These are phyloP conservation scores for Gymnocephalus cernua DNA, from an alignment of 2,113 vertebrate species.

Conservation along the genomic window DNA sequence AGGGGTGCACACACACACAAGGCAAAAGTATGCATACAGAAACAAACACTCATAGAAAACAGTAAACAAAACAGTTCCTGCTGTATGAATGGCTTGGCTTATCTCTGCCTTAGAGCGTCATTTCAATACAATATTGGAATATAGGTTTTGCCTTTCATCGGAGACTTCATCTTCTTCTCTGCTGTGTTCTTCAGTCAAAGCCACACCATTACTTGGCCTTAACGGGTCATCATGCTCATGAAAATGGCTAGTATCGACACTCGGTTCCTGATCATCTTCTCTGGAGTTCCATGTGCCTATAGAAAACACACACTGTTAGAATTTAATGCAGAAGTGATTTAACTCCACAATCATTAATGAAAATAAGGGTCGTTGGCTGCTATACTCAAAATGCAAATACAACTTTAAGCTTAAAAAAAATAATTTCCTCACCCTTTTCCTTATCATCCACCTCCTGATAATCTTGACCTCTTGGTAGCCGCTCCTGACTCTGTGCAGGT, in stretches of 20 bases:
- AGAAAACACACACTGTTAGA: background rate
- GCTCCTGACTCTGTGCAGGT: conserved; percentile 1
- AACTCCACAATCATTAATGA: background rate
- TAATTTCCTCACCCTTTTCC: conserved; percentile 44
- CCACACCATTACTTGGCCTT: background rate
- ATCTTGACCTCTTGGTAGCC: background rate
- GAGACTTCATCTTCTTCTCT: conserved; percentile 15
- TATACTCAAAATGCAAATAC: background rate
- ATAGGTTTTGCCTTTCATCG: conserved; percentile 70
- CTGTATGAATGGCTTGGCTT: background rate
- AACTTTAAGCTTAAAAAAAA: background rate
- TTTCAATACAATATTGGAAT: background rate
- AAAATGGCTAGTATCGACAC: background rate
- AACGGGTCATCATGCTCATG: conserved; percentile 9
- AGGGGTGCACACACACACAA: background rate
- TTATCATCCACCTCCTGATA: conserved; percentile 2
- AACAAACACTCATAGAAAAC: background rate
- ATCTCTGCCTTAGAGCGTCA: background rate
- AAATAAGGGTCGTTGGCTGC: background rate
- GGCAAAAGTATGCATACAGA: background rate
- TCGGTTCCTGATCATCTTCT: conserved; percentile 40
- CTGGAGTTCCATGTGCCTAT: conserved; percentile 31
- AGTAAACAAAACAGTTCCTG: background rate
- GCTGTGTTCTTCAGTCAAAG: conserved; percentile 13
- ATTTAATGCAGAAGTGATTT: background rate